A percentile compares a stretch with the other conserved stretches of the same genome.
These are phyloP conservation scores for Tyrannus savana DNA, from an alignment of 2,113 vertebrate species.

Conservation along the genomic window DNA sequence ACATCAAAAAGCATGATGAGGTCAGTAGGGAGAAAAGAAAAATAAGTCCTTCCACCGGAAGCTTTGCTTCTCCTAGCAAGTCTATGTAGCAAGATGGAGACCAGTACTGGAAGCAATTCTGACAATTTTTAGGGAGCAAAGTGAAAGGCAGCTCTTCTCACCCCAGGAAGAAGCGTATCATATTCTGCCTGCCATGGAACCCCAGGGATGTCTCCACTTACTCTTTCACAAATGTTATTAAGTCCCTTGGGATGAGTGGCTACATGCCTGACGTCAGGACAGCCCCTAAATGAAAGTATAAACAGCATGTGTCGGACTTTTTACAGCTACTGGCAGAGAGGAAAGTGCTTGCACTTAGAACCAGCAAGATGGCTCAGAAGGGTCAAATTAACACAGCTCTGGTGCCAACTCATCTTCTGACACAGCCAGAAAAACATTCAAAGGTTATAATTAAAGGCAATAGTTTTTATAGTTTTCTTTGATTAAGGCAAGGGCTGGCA, in stretches of 20 bases:
- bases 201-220: neutral
- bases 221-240: neutral
- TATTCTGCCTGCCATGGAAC: neutral
- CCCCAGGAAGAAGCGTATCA: neutral
- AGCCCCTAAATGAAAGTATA: neutral
- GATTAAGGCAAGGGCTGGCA: slow-evolving; percentile 13
- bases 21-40: neutral
- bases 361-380: neutral
- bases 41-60: neutral
- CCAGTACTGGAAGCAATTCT: neutral
- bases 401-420: neutral
- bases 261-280: neutral
- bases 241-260: neutral
- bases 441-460: neutral
- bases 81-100: neutral
- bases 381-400: neutral
- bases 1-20: neutral
- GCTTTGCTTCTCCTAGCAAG: neutral
- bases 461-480: slow-evolving; percentile 9
- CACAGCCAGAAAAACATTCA: neutral
- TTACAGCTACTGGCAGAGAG: neutral
- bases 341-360: neutral
- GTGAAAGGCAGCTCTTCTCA: neutral
- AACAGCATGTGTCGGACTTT: neutral
- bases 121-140: neutral